Evolutionary conservation across 2,113 vertebrate species (phyloP).

Genomic region (Aplodontia rufa): DNA sequence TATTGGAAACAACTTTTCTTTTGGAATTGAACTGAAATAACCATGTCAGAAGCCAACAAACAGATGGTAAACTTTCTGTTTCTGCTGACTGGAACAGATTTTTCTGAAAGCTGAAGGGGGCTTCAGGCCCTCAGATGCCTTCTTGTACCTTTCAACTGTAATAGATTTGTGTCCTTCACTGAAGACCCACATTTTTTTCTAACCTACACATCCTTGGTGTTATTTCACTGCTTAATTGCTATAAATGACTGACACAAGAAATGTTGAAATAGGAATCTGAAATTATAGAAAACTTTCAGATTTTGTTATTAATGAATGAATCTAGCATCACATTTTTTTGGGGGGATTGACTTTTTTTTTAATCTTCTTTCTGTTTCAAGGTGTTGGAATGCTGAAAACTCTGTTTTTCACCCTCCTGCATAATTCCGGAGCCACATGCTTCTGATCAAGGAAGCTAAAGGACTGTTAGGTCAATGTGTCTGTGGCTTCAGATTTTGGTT

Average conservation of each 20-base stretch:
- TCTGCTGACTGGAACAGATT: constrained; percentile 65
- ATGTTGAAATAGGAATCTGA: constrained; percentile 32
- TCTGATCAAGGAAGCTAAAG: neutral
- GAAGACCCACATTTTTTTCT: constrained; percentile 47
- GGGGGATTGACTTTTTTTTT: neutral
- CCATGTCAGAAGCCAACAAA: constrained; percentile 73
- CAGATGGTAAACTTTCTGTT: constrained; percentile 70
- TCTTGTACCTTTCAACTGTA: constrained; percentile 4
- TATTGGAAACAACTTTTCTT: constrained; percentile 74
- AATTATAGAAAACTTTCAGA: constrained; percentile 38
- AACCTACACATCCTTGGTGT: constrained; percentile 16
- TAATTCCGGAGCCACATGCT: neutral
- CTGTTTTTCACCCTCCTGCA: neutral
- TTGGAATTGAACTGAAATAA: constrained; percentile 75
- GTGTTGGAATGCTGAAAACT: neutral
- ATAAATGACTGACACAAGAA: constrained; percentile 49
- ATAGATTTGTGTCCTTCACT: constrained; percentile 38
- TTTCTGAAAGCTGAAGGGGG: constrained; percentile 55
- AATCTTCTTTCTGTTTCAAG: neutral
- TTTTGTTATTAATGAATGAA: constrained; percentile 47
- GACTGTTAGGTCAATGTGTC: neutral
- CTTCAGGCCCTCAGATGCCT: constrained; percentile 34
- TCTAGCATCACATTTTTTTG: neutral
- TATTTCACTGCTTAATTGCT: constrained; percentile 60
- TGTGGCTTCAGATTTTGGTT: neutral